Base-by-base conservation (phyloP, 2,797 vertebrate genomes). In the Takifugu ocellatus region DNA sequence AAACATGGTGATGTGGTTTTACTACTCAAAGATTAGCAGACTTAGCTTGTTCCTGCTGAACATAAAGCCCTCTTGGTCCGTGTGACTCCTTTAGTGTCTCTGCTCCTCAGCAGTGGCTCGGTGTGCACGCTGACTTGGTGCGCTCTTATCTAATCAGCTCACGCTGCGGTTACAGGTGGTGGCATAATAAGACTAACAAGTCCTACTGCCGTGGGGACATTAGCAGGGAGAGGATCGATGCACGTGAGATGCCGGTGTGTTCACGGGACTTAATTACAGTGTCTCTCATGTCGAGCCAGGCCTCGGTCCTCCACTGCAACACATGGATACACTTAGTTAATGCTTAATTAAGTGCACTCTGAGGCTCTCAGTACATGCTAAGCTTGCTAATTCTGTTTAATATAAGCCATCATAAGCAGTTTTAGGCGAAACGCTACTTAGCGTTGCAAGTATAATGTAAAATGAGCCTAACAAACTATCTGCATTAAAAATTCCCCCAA, bases 181-280 rank as follows among this genome's bases (percentile, higher is more conserved):
- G 52, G 53, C 68, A 68, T 74, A 67, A 78, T 78, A 77, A 63
- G 59, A 47, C 79, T 72, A 71, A 82, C 48, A 59, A 82, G 72
- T 75, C 71, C 39, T 27, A 48, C 17, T n/a, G 1, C 59, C 26
- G 4, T 36, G 63, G 68, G 44, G 76, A 74, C 78, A 77, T 79
- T 63, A 78, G 68, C 48, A 16, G 55, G 61, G 43, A 68, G 62
- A 33, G 64, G 68, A 74, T 84, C 77, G 25, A 83, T 85, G 68
- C 63, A 54, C 75, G 55, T 0, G 60, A 69, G 70, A 79, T 46
- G 49, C 39, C 46, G 50, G 54, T 66, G 65, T 61, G 79, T 79
- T 76, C 81, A 65, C 72, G 70, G 9, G 64, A 66, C 70, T 78
- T 74, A 74, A 84, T 85, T 74, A 75, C 51, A 55, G 67, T 54